Conservation (phyloP, 64 coral and sea anemone genomes). For the Exaiptasia diaphana region DNA sequence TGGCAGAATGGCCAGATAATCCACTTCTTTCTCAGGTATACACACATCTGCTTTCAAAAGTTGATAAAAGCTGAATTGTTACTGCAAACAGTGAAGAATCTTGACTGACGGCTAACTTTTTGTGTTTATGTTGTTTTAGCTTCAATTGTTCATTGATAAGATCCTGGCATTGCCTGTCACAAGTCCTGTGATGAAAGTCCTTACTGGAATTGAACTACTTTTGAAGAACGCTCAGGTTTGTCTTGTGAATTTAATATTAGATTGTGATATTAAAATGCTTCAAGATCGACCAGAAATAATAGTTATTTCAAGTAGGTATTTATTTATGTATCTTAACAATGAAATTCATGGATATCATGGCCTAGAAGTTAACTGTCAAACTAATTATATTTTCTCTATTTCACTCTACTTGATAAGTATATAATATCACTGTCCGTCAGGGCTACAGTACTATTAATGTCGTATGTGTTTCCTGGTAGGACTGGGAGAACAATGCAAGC, state of each 20-base stretch:
- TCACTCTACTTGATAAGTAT: too few species aligned
- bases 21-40: conserved; percentile 75
- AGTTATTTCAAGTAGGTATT: not conserved
- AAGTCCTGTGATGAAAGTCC: conserved; percentile 91
- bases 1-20: conserved; percentile 84
- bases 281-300: not conserved
- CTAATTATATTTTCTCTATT: too few species aligned
- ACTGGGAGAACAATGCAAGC: conserved; percentile 91
- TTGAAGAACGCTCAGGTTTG: conserved; percentile 90
- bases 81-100: not conserved
- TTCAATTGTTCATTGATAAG: conserved; percentile 50
- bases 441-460: too few species aligned
- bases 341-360: too few species aligned
- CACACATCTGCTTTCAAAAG: too few species aligned
- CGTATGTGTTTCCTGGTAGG: too few species aligned
- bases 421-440: too few species aligned
- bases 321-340: too few species aligned
- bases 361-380: too few species aligned
- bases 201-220: conserved; percentile 84
- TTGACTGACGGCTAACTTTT: not conserved
- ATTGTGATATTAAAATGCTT: not conserved
- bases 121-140: conserved; percentile 28
- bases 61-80: not conserved
- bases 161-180: conserved; percentile 78
- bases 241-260: too few species aligned